These are phyloP conservation scores for Rhea americana DNA, from an alignment of 2,113 vertebrate genomes.

Conservation along the genomic window DNA sequence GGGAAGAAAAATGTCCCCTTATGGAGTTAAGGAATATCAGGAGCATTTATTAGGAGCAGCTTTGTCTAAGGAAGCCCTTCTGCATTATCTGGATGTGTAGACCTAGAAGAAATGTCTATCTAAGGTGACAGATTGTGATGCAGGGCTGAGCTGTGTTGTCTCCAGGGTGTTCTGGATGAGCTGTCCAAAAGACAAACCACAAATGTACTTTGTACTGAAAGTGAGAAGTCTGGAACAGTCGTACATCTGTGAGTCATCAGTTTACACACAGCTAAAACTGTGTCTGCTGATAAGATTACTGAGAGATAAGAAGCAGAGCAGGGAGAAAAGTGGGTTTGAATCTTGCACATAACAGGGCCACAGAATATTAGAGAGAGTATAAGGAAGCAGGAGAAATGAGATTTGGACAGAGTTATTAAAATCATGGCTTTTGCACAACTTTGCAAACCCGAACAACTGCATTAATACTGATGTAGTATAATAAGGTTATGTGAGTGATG, in stretches of 20 bases:
- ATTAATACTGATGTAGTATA: not conserved
- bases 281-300: not conserved
- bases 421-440: not conserved
- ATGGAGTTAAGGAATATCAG: not conserved
- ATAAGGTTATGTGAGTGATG: not conserved
- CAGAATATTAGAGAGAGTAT: not conserved
- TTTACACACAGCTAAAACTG: not conserved
- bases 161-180: not conserved
- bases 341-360: not conserved
- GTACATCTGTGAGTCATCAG: not conserved
- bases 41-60: not conserved
- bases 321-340: not conserved
- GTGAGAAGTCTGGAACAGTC: not conserved
- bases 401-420: not conserved
- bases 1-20: not conserved
- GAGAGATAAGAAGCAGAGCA: not conserved
- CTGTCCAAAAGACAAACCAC: not conserved
- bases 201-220: not conserved
- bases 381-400: not conserved
- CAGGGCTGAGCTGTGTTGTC: not conserved
- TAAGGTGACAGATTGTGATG: not conserved
- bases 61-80: not conserved
- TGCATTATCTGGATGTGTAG: not conserved
- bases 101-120: not conserved
- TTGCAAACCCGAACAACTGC: not conserved